Base-by-base conservation (phyloP, 2,888 invertebrate genomes). In the Lycia hirtaria region DNA sequence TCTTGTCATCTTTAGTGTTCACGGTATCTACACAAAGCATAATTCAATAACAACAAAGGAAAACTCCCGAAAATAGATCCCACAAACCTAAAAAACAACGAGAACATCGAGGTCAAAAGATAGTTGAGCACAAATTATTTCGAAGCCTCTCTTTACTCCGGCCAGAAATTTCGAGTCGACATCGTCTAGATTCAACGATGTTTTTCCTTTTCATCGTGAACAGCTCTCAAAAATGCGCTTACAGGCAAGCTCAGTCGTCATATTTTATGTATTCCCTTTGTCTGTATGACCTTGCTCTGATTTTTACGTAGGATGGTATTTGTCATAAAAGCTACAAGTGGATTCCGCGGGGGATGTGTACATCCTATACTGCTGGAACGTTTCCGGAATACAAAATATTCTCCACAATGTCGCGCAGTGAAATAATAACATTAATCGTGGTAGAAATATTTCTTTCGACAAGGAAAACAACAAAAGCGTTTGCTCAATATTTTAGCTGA, bases 181-280 rank as follows among this genome's bases (percentile, higher is more conserved):
- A 12, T 22, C 15, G 24, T 12, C 40, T 10, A 62, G 43, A 60
- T 55, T 66, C 57, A 64, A 65, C 60, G 67, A 67, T 64, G 64
- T 69, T 69, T 69, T 57, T 69, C 50, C 63, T 63, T 64, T 67
- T 68, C 63, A 59, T 65, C 63, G 67, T 73, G 69, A 69, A 73
- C 72, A 60, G 65, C 60, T 67, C 67, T 68, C 66, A 54, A 69
- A 71, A 64, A 65, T 67, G 69, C 61, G 66, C 66, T 56, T 66
- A 60, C 57, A 59, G 60, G 58, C 58, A 45, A 66, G 62, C 55
- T 64, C 51, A 33, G 50, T 56, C 28, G 50, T 56, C 28, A 56
- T 67, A 61, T 67, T 67, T 69, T 68, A 69, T 66, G 67, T 73
- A 71, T 68, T 65, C 66, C 62, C 63, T 69, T 65, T 65, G 68